phyloP scores from a whole-genome alignment of 2,797 vertebrate genomes.

The Zenarchopterus dispar region DNA sequence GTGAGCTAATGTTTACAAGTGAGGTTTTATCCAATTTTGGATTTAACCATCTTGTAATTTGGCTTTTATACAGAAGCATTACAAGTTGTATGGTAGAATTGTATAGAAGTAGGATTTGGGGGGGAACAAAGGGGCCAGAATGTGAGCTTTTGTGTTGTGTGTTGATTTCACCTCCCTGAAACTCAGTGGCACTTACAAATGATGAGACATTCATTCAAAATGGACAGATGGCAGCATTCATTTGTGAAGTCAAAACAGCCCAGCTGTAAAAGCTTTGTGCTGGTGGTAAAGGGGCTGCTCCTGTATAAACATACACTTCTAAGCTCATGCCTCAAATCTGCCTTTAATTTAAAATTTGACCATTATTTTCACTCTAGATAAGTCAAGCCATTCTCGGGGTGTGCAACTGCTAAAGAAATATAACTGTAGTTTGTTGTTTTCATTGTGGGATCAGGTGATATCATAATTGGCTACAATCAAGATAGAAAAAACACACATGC shows the following conservation, averaged over 20 bases:
- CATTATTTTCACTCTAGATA: constrained; percentile 3
- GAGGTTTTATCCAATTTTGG: no score
- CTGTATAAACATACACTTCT: constrained; percentile 65
- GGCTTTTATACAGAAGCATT: neutral
- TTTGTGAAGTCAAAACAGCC: constrained; percentile 63
- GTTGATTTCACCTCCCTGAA: constrained; percentile 57
- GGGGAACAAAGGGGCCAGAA: constrained; percentile 43
- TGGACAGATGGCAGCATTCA: constrained; percentile 66
- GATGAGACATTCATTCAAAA: constrained; percentile 1
- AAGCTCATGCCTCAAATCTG: constrained; percentile 28
- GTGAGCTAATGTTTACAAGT: no score
- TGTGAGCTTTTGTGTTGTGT: constrained; percentile 64
- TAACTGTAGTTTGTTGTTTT: constrained; percentile 1
- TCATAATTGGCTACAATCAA: neutral
- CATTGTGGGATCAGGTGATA: constrained; percentile 1
- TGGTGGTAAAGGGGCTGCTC: constrained; percentile 58
- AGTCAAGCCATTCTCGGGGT: constrained; percentile 1
- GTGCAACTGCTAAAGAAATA: constrained; percentile 1
- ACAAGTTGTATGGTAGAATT: constrained; percentile 1
- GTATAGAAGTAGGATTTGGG: constrained; percentile 1
- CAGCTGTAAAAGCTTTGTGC: constrained; percentile 67
- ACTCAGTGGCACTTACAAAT: constrained; percentile 37
- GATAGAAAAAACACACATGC: neutral
- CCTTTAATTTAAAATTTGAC: constrained; percentile 6
- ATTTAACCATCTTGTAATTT: neutral